Evolutionary conservation across 2,888 invertebrate species (phyloP), one percentile per base, ranked within the genome.

Genomic region (Amblyjoppa proteus): DNA sequence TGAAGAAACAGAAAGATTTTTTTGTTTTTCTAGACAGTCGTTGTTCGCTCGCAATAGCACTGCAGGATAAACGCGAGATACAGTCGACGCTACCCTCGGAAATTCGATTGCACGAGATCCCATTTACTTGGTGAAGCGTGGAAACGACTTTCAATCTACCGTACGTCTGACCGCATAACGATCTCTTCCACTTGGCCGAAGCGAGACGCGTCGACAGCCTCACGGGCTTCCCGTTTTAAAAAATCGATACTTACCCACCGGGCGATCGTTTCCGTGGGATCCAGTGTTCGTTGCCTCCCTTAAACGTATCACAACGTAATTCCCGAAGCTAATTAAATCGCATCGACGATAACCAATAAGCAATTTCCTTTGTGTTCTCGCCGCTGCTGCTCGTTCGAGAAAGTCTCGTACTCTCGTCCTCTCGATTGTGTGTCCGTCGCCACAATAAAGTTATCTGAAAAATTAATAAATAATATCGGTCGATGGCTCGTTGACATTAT

Each of bases 111-210:
- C 51, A 16, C 7, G 20, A 9, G 51, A 16, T n/a, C 28, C 28
- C 49, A 66, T 64, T 64, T 51, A 66, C 75, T 75, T 13, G 34
- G 20, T 16, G 74, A 13, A 61, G 56, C 41, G 41, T 58, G 45
- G 41, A 58, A 41, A 28, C 73, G 73, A 74, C 41, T 38, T 25
- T 41, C 80, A 31, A 80, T 69, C 25, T 31, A 38, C 11, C 25
- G 49, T 13, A 16, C 51, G 81, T 81, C 81, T 61, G 81, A 74
- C 64, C 74, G 16, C 53, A 75, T 41, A 53, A 74, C 68, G 73
- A 74, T 45, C 64, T 75, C 61, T 70, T 79, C 83, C 68, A 70
- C 79, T 79, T 74, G 13, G 79, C 53, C 58, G 61, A 28, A 31
- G 75, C 13, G 75, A n/a, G 16, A 58, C 11, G 31, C 75, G 61